A percentile compares a stretch with the other conserved stretches of the same genome.
phyloP scores from a whole-genome alignment of 1,140 invertebrate species.

The Centruroides sculpturatus region DNA sequence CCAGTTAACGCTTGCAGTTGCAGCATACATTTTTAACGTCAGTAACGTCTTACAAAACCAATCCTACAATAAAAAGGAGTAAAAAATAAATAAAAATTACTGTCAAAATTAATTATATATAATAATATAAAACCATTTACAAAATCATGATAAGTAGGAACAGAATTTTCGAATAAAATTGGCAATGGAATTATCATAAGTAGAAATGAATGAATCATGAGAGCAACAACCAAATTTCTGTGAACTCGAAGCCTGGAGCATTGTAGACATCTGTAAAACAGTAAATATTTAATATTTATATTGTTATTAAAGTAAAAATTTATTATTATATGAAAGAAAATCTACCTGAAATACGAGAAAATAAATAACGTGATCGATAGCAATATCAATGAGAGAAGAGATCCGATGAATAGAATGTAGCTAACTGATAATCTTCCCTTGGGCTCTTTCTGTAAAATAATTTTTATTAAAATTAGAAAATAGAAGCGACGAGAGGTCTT shows the following conservation, averaged over 20 bases:
- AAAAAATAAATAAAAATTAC: not conserved
- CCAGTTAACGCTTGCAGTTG: slow-evolving; percentile 40
- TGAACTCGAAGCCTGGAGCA: slow-evolving; percentile 36
- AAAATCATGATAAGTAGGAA: slow-evolving; percentile 17
- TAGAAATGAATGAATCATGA: slow-evolving; percentile 30
- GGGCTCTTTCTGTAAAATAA: slow-evolving; percentile 1
- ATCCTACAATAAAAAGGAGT: slow-evolving; percentile 23
- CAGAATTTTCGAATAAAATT: slow-evolving; percentile 15
- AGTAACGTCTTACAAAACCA: slow-evolving; percentile 35
- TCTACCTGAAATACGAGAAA: slow-evolving; percentile 35
- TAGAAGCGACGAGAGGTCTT: no score
- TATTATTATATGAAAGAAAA: not conserved
- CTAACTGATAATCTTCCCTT: slow-evolving; percentile 15
- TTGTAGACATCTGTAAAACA: slow-evolving; percentile 29
- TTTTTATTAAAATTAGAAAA: no score
- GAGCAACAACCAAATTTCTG: slow-evolving; percentile 34
- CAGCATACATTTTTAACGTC: slow-evolving; percentile 33
- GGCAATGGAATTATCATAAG: slow-evolving; percentile 30
- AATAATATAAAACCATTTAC: slow-evolving; percentile 13
- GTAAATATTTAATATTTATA: not conserved
- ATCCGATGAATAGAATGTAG: slow-evolving; percentile 32
- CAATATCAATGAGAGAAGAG: slow-evolving; percentile 29
- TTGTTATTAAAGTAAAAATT: slow-evolving; percentile 10
- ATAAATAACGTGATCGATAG: slow-evolving; percentile 30
- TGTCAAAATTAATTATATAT: no score